Evolutionary conservation across 2,797 vertebrate species (phyloP).

Genomic region (Darevskia nairensis): DNA sequence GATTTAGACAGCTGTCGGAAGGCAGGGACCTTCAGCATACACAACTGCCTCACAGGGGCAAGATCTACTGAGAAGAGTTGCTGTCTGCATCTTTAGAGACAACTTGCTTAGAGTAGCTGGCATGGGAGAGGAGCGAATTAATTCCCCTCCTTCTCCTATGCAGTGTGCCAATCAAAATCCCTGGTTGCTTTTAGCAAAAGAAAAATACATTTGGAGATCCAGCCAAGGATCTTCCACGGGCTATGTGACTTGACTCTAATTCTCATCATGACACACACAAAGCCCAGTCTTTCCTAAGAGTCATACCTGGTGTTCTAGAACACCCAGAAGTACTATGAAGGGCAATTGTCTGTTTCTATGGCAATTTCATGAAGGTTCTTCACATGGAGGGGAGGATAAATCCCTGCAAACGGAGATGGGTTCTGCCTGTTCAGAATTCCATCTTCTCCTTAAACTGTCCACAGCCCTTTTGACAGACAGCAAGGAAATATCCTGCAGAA

Average conservation of each 20-base stretch:
- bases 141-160: background rate
- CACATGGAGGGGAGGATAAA: constrained; percentile 8
- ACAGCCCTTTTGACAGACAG: background rate
- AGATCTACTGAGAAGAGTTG: too few species aligned
- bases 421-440: constrained; percentile 21
- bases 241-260: background rate
- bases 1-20: too few species aligned
- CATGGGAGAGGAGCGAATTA: background rate
- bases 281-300: background rate
- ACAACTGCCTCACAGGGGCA: too few species aligned
- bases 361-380: constrained; percentile 41
- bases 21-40: too few species aligned
- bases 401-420: constrained; percentile 14
- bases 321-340: constrained; percentile 6
- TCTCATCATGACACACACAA: background rate
- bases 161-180: background rate
- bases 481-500: background rate
- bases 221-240: background rate
- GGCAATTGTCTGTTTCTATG: constrained; percentile 36
- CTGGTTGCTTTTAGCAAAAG: background rate
- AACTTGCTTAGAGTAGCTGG: background rate
- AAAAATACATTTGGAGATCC: background rate
- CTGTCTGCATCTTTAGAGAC: background rate
- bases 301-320: constrained; percentile 24
- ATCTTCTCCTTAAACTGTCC: constrained; percentile 15